A percentile compares a stretch with the other conserved stretches of the same genome.
phyloP scores from a whole-genome alignment of 2,888 invertebrate genomes.

The Fissipunctia ypsillon region DNA sequence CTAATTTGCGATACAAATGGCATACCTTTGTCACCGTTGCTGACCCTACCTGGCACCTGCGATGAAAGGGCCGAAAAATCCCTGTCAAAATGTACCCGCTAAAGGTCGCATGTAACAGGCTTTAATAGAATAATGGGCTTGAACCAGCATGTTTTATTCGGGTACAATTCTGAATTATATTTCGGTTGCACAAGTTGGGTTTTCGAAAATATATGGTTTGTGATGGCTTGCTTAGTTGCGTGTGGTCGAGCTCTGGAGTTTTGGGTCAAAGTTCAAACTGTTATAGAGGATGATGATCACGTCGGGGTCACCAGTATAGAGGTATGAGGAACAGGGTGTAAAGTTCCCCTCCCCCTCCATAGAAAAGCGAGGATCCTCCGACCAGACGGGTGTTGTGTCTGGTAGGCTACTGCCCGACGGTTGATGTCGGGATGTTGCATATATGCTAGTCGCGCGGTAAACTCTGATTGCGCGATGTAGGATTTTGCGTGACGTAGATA shows the following conservation, averaged over 20 bases:
- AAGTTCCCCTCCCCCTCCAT: no score
- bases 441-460: no score
- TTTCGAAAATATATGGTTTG: conserved; percentile 35
- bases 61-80: conserved; percentile 61
- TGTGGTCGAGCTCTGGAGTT: background rate
- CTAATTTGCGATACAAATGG: conserved; percentile 75
- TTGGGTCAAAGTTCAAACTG: background rate
- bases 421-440: no score
- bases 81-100: conserved; percentile 50
- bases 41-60: conserved; percentile 65
- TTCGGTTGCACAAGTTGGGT: conserved; percentile 12
- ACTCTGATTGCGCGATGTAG: no score
- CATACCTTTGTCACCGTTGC: conserved; percentile 68
- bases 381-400: no score
- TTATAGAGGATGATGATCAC: no score
- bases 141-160: conserved; percentile 58
- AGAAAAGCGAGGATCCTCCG: no score
- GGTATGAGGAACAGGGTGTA: no score
- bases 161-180: conserved; percentile 56
- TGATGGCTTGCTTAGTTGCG: conserved; percentile 14
- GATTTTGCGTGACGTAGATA: no score
- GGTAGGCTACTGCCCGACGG: no score
- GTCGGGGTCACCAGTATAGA: no score
- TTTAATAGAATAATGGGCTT: conserved; percentile 61
- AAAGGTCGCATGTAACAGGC: conserved; percentile 59